phyloP scores from a whole-genome alignment of 2,888 invertebrate species.

The Thymelicus acteon region DNA sequence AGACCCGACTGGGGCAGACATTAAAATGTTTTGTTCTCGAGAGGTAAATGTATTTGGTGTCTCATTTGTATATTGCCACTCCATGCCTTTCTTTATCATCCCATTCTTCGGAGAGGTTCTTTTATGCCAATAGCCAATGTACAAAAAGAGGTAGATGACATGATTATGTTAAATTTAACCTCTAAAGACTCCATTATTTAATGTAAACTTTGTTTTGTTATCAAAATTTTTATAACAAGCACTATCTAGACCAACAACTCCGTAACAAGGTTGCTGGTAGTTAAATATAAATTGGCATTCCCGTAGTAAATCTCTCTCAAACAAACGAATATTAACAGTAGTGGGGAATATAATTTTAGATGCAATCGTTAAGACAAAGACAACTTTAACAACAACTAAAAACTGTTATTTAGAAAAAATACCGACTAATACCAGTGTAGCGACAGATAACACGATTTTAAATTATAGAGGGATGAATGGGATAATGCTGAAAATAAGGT shows the following conservation, averaged over 20 bases:
- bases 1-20: too few relatives aligned
- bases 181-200: too few relatives aligned
- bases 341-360: background rate
- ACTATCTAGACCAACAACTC: background rate
- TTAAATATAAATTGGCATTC: slow-evolving; percentile 2
- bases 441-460: background rate
- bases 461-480: too few relatives aligned
- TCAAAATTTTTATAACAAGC: background rate
- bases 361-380: background rate
- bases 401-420: background rate
- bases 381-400: background rate
- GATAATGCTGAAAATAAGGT: too few relatives aligned
- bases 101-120: too few relatives aligned
- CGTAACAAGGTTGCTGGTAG: background rate
- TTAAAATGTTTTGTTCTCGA: too few relatives aligned
- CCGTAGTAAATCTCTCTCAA: background rate
- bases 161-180: too few relatives aligned
- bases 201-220: background rate
- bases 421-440: background rate
- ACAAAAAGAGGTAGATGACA: too few relatives aligned
- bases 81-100: too few relatives aligned
- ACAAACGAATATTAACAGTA: slow-evolving; percentile 1
- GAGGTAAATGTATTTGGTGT: too few relatives aligned
- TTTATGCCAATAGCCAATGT: too few relatives aligned
- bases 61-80: too few relatives aligned